Percentiles rank a stretch among this genome's conserved stretches.
These are phyloP conservation scores for Campoletis raptor DNA, from an alignment of 2,888 invertebrate species.

Conservation along the genomic window DNA sequence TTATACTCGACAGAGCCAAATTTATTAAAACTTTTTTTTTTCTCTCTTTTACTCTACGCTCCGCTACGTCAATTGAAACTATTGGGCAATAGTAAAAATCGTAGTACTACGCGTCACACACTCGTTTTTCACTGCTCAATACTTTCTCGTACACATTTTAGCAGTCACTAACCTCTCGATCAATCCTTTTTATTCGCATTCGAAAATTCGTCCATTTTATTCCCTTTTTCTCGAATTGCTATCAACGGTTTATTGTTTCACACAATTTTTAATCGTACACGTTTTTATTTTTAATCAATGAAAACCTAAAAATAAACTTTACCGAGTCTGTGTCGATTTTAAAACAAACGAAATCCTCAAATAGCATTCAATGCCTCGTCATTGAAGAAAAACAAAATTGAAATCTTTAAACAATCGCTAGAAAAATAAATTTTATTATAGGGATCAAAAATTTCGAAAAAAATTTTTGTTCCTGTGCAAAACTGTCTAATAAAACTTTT, in stretches of 20 bases:
- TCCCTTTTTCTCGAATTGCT: slow-evolving; percentile 14
- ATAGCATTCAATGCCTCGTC: too few relatives aligned
- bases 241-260: not conserved
- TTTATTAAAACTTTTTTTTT: slow-evolving; percentile 30
- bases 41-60: slow-evolving; percentile 78
- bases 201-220: slow-evolving; percentile 1
- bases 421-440: not conserved
- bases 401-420: not conserved
- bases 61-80: slow-evolving; percentile 63
- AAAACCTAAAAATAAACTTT: not conserved
- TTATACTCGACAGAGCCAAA: slow-evolving; percentile 64
- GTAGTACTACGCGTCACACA: slow-evolving; percentile 33
- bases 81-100: slow-evolving; percentile 63
- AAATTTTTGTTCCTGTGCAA: too few relatives aligned
- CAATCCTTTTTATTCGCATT: not conserved
- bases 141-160: not conserved
- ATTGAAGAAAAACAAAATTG: not conserved
- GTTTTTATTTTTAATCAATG: not conserved
- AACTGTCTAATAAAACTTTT: too few relatives aligned
- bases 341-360: too few relatives aligned
- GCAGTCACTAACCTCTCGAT: slow-evolving; percentile 2
- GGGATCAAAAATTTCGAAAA: not conserved
- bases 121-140: not conserved
- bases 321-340: not conserved
- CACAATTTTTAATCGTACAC: not conserved